These are phyloP conservation scores for Andrena fulva DNA, from an alignment of 2,888 invertebrate species.

Conservation along the genomic window DNA sequence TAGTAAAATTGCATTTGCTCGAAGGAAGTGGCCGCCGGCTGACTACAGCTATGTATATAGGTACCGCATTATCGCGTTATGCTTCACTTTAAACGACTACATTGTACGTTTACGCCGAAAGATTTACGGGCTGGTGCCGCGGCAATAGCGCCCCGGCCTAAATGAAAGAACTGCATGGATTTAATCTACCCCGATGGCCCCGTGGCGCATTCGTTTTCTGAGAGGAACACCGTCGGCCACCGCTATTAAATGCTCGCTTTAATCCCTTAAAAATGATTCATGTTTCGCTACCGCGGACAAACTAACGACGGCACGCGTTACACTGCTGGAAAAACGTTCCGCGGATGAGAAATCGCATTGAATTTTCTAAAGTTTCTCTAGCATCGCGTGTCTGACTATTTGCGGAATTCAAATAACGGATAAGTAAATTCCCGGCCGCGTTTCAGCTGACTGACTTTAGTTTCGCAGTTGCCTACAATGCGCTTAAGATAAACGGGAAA, in stretches of 20 bases:
- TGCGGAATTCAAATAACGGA: no score
- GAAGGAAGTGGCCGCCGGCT: slow-evolving; percentile 56
- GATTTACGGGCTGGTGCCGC: slow-evolving; percentile 54
- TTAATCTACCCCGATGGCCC: slow-evolving; percentile 57
- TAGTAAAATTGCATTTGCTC: slow-evolving; percentile 73
- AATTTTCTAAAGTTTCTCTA: not conserved
- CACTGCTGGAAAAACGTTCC: not conserved
- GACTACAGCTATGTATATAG: slow-evolving; percentile 10
- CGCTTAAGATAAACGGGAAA: no score
- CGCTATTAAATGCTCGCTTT: slow-evolving; percentile 43
- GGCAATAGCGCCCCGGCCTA: slow-evolving; percentile 33
- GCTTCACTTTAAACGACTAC: slow-evolving; percentile 66
- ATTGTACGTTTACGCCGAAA: slow-evolving; percentile 61
- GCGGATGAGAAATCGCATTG: not conserved
- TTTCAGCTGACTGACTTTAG: no score
- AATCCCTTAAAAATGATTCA: slow-evolving; percentile 47
- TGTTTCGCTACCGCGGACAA: slow-evolving; percentile 38
- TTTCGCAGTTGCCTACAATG: no score
- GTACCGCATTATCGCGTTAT: slow-evolving; percentile 68
- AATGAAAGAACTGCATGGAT: slow-evolving; percentile 57
- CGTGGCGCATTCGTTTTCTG: slow-evolving; percentile 15
- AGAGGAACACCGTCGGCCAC: not conserved
- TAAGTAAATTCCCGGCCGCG: no score
- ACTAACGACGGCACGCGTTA: slow-evolving; percentile 21
- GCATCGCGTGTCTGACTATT: no score